Evolutionary conservation across 2,113 vertebrate genomes (phyloP).

Genomic region (Silurus meridionalis): DNA sequence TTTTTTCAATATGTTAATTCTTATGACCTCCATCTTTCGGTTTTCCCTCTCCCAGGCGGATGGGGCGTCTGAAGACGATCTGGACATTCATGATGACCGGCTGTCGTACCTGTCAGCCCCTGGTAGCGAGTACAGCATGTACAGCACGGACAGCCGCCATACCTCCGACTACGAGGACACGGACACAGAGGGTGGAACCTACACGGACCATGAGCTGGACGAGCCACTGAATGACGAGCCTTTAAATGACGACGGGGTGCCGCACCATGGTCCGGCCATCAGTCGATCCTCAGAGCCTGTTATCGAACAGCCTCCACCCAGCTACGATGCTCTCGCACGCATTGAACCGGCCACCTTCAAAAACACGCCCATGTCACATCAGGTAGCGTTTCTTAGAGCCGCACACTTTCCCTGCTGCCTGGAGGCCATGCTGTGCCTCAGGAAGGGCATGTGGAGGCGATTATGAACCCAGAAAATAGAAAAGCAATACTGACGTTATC

Average conservation of each 20-base stretch:
- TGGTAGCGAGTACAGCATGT: conserved; percentile 99
- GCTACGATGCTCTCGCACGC: conserved; percentile 85
- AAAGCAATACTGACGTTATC: conserved; percentile 28
- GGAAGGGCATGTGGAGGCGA: conserved; percentile 74
- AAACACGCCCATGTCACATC: conserved; percentile 78
- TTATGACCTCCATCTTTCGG: too few relatives aligned
- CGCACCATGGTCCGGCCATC: conserved; percentile 90
- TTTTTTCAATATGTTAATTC: not conserved
- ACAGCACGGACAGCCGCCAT: conserved; percentile 99
- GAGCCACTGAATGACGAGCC: conserved; percentile 94
- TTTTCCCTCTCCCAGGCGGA: conserved; percentile 80
- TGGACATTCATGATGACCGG: conserved; percentile 97
- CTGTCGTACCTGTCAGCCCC: conserved; percentile 98
- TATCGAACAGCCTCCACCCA: conserved; percentile 84
- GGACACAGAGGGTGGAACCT: conserved; percentile 98
- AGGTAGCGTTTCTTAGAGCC: conserved; percentile 84
- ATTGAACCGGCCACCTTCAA: conserved; percentile 94
- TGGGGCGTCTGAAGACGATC: conserved; percentile 91
- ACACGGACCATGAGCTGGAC: conserved; percentile 98
- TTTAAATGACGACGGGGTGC: conserved; percentile 92
- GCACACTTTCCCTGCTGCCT: conserved; percentile 75
- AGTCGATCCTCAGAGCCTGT: conserved; percentile 97
- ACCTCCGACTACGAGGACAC: conserved; percentile 99
- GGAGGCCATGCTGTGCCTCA: conserved; percentile 75
- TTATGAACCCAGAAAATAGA: conserved; percentile 60